Evolutionary conservation across 2,888 invertebrate species (phyloP).

Genomic region (Actias luna): DNA sequence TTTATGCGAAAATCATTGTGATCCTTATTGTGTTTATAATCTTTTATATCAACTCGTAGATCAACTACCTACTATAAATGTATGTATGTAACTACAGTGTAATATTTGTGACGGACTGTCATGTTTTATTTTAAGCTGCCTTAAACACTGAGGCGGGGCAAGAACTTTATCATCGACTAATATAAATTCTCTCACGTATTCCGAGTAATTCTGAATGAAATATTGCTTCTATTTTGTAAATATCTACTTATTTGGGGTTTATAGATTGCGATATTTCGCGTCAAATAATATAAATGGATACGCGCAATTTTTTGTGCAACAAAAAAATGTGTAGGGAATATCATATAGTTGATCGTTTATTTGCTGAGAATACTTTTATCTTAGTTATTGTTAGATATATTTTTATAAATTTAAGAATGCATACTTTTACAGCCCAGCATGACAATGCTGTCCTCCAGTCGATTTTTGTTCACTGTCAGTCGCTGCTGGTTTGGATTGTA

Average conservation of each 20-base stretch:
- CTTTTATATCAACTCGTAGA: not conserved
- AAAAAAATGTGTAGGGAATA: not conserved
- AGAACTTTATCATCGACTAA: slow-evolving; percentile 40
- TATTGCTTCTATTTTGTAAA: slow-evolving; percentile 5
- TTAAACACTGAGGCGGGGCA: slow-evolving; percentile 6
- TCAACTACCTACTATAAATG: not conserved
- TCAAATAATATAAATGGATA: not conserved
- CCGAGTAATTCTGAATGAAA: slow-evolving; percentile 25
- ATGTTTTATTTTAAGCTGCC: slow-evolving; percentile 48
- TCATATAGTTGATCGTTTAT: not conserved
- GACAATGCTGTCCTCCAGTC: too few relatives aligned
- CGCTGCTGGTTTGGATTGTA: too few relatives aligned
- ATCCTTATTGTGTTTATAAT: too few relatives aligned
- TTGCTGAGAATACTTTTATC: not conserved
- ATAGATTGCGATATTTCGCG: not conserved
- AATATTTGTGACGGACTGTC: slow-evolving; percentile 32
- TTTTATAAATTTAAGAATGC: too few relatives aligned
- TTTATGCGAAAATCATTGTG: too few relatives aligned
- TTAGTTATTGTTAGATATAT: not conserved
- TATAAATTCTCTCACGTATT: slow-evolving; percentile 29
- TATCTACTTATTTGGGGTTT: not conserved
- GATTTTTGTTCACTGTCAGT: too few relatives aligned
- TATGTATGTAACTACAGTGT: not conserved
- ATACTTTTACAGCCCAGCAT: too few relatives aligned
- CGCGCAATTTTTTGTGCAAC: not conserved